Percentiles rank a stretch among this genome's conserved stretches.
These are phyloP conservation scores for Festucalex cinctus DNA, from an alignment of 2,113 vertebrate species.

Conservation along the genomic window DNA sequence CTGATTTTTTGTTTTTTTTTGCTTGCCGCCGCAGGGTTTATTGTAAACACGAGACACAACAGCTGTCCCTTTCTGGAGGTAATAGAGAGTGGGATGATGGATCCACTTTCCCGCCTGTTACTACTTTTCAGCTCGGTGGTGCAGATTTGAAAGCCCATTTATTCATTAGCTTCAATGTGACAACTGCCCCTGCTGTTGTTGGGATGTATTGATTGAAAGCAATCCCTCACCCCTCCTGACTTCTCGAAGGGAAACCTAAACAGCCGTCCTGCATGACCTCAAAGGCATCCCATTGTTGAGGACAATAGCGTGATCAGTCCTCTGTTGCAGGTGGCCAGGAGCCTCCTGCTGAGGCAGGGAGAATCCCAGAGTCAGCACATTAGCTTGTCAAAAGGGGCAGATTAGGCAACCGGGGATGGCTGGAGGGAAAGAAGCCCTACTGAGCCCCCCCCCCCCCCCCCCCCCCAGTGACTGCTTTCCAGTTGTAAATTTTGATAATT, in stretches of 20 bases:
- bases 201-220: constrained; percentile 15
- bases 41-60: constrained; percentile 8
- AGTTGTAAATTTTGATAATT: constrained; percentile 3
- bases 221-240: not conserved
- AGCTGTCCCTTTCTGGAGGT: constrained; percentile 9
- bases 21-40: not conserved
- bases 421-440: constrained; percentile 24
- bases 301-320: constrained; percentile 49
- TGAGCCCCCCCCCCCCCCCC: constrained; percentile 5
- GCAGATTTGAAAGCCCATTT: constrained; percentile 2
- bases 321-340: constrained; percentile 69
- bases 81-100: not conserved
- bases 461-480: constrained; percentile 1
- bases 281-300: constrained; percentile 45
- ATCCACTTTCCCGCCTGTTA: not conserved
- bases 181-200: constrained; percentile 6
- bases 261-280: constrained; percentile 43
- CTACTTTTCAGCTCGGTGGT: not conserved
- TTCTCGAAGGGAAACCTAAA: constrained; percentile 11
- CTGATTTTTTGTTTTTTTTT: not conserved
- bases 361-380: constrained; percentile 61
- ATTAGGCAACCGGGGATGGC: constrained; percentile 40
- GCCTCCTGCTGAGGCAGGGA: constrained; percentile 53
- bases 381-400: constrained; percentile 66
- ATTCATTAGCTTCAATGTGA: constrained; percentile 4